Conservation (phyloP, 2,888 invertebrate genomes). For the Cheilosia soror region DNA sequence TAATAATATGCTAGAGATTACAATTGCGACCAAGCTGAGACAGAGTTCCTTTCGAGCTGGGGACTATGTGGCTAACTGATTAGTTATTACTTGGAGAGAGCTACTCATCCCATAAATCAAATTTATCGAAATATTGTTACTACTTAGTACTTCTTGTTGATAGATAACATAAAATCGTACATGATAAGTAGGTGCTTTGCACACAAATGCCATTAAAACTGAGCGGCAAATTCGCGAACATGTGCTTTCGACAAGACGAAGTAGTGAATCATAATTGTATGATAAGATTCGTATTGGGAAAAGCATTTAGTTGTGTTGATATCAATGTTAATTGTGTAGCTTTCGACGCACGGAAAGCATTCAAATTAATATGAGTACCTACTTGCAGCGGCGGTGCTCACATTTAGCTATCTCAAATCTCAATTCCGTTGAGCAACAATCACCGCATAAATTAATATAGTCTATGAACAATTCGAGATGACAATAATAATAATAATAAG, state of each 20-base stretch:
- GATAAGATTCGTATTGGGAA: background rate
- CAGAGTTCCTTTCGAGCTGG: background rate
- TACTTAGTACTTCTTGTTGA: slow-evolving; percentile 2
- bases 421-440: no score
- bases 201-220: background rate
- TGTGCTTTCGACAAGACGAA: slow-evolving; percentile 3
- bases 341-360: no score
- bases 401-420: no score
- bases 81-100: background rate
- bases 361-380: no score
- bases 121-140: background rate
- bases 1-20: background rate
- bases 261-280: background rate
- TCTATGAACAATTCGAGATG: no score
- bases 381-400: no score
- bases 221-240: background rate
- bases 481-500: no score
- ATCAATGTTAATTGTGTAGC: background rate
- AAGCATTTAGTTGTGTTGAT: background rate
- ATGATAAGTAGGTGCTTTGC: slow-evolving; percentile 15
- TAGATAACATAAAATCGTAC: slow-evolving; percentile 24
- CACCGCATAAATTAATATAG: no score
- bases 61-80: background rate
- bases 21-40: no score
- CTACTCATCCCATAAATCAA: slow-evolving; percentile 3